These are phyloP conservation scores for Tupiocoris notatus DNA, from an alignment of 2,888 invertebrate species.

Conservation along the genomic window DNA sequence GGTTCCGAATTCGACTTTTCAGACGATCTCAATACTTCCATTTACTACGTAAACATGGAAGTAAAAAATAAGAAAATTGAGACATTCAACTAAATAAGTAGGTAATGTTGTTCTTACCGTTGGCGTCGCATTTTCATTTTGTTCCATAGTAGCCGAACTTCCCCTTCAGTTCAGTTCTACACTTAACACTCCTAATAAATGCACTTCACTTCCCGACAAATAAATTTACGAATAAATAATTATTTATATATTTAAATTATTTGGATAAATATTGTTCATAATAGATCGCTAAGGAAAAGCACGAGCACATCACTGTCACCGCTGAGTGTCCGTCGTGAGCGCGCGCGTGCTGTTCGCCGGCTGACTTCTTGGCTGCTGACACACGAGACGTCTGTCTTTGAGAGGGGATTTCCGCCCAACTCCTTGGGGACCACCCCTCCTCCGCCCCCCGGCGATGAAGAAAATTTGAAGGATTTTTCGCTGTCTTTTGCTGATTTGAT, in stretches of 20 bases:
- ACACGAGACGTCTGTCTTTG: too few relatives aligned
- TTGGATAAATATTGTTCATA: neutral
- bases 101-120: too few relatives aligned
- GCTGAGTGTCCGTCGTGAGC: neutral
- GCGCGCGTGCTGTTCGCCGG: neutral
- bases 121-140: neutral
- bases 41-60: too few relatives aligned
- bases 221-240: neutral
- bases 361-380: neutral
- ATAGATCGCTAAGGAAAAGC: neutral
- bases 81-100: too few relatives aligned
- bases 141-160: neutral
- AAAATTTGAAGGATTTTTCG: neutral
- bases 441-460: neutral
- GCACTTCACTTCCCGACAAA: neutral
- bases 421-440: neutral
- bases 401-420: neutral
- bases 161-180: neutral
- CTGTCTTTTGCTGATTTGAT: neutral
- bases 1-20: too few relatives aligned
- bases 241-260: neutral
- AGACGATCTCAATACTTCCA: too few relatives aligned
- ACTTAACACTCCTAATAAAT: neutral
- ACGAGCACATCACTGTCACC: neutral
- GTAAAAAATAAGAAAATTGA: too few relatives aligned